These are phyloP conservation scores for Parasteatoda lunata DNA, from an alignment of 2,888 invertebrate species.

Conservation along the genomic window DNA sequence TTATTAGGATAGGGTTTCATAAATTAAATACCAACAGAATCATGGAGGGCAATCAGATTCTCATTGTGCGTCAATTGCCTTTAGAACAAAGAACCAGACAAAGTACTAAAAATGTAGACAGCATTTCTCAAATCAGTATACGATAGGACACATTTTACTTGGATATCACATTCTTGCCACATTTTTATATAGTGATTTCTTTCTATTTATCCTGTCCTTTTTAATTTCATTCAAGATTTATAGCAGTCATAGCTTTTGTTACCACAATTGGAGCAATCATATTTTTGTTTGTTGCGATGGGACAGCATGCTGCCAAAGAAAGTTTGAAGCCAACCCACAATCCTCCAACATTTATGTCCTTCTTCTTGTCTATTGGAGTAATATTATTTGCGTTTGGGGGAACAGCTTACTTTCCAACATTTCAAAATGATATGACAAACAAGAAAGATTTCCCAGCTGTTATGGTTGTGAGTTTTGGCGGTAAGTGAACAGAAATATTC, in stretches of 20 bases:
- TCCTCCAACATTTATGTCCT: constrained; percentile 75
- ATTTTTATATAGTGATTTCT: too few relatives aligned
- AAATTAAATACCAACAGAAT: too few relatives aligned
- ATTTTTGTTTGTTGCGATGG: background rate
- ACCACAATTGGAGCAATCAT: background rate
- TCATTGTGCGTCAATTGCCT: too few relatives aligned
- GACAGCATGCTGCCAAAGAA: background rate
- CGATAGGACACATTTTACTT: too few relatives aligned
- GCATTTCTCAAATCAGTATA: too few relatives aligned
- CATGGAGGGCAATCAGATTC: too few relatives aligned
- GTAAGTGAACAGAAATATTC: constrained; percentile 75
- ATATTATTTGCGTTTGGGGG: constrained; percentile 84
- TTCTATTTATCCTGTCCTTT: background rate
- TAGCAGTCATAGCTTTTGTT: background rate
- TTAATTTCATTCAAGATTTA: background rate
- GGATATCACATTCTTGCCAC: too few relatives aligned
- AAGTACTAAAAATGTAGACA: too few relatives aligned
- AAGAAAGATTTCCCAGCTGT: constrained; percentile 80
- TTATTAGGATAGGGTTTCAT: too few relatives aligned
- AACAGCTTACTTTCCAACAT: constrained; percentile 85
- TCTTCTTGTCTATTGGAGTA: constrained; percentile 82
- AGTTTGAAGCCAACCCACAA: background rate
- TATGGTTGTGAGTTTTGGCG: constrained; percentile 71
- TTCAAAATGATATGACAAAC: constrained; percentile 92
- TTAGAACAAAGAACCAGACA: too few relatives aligned